phyloP scores from a whole-genome alignment of 2,113 vertebrate species.

The Nesoenas mayeri region DNA sequence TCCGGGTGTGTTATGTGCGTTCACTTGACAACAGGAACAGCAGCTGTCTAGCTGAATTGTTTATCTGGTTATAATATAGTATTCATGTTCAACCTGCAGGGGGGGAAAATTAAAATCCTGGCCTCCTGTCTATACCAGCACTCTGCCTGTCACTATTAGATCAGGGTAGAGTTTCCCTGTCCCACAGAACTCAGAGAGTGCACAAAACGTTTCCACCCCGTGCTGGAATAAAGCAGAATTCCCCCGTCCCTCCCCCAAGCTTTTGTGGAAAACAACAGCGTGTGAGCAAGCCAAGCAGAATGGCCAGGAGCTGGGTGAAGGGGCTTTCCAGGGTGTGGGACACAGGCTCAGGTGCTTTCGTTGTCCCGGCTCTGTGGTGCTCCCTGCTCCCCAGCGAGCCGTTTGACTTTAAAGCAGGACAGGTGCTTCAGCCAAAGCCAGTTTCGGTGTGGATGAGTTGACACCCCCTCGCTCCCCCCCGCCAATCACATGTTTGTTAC shows the following conservation, averaged over 20 bases:
- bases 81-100: background rate
- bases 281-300: slow-evolving; percentile 22
- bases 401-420: accelerated
- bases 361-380: background rate
- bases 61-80: background rate
- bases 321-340: background rate
- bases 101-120: background rate
- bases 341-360: background rate
- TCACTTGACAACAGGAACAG: background rate
- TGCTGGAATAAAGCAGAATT: slow-evolving; percentile 20
- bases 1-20: background rate
- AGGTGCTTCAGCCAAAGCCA: background rate
- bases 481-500: background rate
- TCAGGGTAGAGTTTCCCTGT: background rate
- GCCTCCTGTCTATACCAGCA: too few relatives aligned
- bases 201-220: slow-evolving; percentile 7
- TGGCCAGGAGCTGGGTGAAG: background rate
- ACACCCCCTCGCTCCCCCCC: background rate
- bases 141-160: background rate
- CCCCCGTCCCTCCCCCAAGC: background rate
- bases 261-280: slow-evolving; percentile 32
- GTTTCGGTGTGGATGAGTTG: background rate
- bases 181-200: background rate
- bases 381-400: background rate
- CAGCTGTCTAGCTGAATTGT: background rate